Evolutionary conservation across 2,888 invertebrate species (phyloP).

Genomic region (Cantharis nigra): DNA sequence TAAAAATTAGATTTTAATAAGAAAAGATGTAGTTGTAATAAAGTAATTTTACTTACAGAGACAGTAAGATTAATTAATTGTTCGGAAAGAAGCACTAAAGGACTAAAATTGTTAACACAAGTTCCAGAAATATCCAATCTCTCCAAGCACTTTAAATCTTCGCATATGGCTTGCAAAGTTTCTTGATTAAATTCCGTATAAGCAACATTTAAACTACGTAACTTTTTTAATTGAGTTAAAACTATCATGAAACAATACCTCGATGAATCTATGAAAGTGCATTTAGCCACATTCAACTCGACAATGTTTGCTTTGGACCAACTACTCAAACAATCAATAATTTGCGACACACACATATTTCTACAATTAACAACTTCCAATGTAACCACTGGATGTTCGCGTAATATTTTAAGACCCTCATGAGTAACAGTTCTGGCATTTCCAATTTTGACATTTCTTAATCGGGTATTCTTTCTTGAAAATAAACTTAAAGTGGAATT

Average conservation of each 20-base stretch:
- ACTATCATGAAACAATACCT: slow-evolving; percentile 59
- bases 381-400: slow-evolving; percentile 65
- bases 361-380: slow-evolving; percentile 65
- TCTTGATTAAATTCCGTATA: slow-evolving; percentile 71
- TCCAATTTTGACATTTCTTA: slow-evolving; percentile 63
- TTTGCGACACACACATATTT: slow-evolving; percentile 31
- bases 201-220: slow-evolving; percentile 66
- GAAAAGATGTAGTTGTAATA: slow-evolving; percentile 3
- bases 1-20: slow-evolving; percentile 21
- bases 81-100: slow-evolving; percentile 61
- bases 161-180: slow-evolving; percentile 67
- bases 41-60: slow-evolving; percentile 54
- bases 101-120: slow-evolving; percentile 64
- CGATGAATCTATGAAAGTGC: slow-evolving; percentile 65
- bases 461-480: slow-evolving; percentile 62
- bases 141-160: slow-evolving; percentile 66
- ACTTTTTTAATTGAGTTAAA: slow-evolving; percentile 63
- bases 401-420: slow-evolving; percentile 64
- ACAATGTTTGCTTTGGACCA: slow-evolving; percentile 68
- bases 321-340: slow-evolving; percentile 64
- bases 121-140: slow-evolving; percentile 70
- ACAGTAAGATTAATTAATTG: slow-evolving; percentile 64
- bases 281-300: slow-evolving; percentile 64
- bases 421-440: slow-evolving; percentile 63
- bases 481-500: slow-evolving; percentile 67